phyloP scores from a whole-genome alignment of 2,113 vertebrate species.

The Pelvicachromis taeniatus region DNA sequence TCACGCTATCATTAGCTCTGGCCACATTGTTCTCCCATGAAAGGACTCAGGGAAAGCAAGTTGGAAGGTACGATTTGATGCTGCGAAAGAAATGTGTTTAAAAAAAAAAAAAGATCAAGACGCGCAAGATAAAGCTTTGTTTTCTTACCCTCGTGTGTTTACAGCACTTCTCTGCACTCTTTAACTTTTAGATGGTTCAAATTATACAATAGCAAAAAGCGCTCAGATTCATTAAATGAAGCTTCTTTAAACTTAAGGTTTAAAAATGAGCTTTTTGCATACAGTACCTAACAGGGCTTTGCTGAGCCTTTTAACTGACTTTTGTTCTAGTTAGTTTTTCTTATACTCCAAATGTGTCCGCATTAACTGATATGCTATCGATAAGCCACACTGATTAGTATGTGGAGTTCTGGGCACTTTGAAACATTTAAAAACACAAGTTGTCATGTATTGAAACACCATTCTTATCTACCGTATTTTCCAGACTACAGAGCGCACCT shows the following conservation, averaged over 20 bases:
- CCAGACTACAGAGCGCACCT: no score
- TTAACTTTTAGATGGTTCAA: neutral
- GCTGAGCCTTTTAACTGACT: neutral
- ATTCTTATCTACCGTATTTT: no score
- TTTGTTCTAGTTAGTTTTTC: neutral
- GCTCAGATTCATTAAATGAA: neutral
- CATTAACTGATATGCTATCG: neutral
- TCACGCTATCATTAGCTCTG: constrained; percentile 14
- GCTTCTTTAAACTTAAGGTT: neutral
- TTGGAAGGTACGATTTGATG: neutral
- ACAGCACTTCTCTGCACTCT: neutral
- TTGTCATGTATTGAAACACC: neutral
- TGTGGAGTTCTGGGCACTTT: neutral
- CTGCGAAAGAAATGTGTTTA: neutral
- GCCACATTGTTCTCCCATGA: neutral
- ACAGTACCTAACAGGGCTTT: neutral
- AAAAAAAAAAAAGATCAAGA: neutral
- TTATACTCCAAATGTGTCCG: neutral
- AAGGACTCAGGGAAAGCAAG: neutral
- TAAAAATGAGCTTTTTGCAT: neutral
- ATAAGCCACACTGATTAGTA: neutral
- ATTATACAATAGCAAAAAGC: neutral
- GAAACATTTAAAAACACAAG: neutral
- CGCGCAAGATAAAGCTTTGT: neutral
- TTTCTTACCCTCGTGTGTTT: neutral